Conservation (phyloP, 1,140 invertebrate genomes). For the Polypedilum pembai region DNA sequence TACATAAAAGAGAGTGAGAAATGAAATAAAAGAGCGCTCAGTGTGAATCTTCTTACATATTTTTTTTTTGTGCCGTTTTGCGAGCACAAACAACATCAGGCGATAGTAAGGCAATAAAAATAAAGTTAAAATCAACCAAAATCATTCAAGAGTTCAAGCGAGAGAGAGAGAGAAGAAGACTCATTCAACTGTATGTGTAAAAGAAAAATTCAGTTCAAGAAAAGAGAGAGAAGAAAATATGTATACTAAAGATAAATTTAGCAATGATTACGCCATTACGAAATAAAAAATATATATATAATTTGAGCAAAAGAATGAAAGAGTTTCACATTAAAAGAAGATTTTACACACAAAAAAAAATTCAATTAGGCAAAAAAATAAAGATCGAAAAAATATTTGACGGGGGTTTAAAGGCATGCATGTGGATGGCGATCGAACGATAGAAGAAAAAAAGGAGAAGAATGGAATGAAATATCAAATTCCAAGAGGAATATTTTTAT, state of each 20-base stretch:
- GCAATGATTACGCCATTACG: constrained; percentile 21
- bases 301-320: background rate
- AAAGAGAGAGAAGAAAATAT: constrained; percentile 2
- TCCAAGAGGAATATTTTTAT: background rate
- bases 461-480: constrained; percentile 23
- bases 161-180: background rate
- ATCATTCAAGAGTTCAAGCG: background rate
- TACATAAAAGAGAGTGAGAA: background rate
- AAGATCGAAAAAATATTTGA: background rate
- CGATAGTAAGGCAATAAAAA: background rate
- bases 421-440: background rate
- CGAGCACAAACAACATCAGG: background rate
- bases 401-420: background rate
- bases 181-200: constrained; percentile 9
- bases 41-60: background rate
- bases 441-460: background rate
- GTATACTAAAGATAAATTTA: constrained; percentile 25
- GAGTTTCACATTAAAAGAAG: constrained; percentile 10
- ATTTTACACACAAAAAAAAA: background rate
- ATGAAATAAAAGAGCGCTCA: no score
- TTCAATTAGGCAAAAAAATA: constrained; percentile 12
- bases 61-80: background rate
- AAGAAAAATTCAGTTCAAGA: constrained; percentile 13
- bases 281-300: background rate
- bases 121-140: background rate